These are phyloP conservation scores for Drosophila percnosoma DNA, from an alignment of 2,888 invertebrate species.

Conservation along the genomic window DNA sequence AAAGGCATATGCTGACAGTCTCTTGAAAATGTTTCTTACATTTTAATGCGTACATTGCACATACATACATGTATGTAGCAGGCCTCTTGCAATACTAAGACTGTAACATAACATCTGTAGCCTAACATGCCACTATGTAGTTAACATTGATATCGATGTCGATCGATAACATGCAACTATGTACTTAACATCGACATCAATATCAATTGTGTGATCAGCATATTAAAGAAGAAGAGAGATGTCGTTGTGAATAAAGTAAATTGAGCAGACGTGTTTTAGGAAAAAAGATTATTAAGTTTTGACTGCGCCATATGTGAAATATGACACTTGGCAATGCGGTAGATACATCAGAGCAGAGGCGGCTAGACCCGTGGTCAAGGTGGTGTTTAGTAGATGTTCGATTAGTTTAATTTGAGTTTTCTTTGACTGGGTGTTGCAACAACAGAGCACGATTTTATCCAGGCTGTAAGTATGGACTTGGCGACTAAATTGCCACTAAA, in stretches of 20 bases:
- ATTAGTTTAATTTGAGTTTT: slow-evolving; percentile 50
- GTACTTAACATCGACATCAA: too few relatives aligned
- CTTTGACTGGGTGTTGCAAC: slow-evolving; percentile 17
- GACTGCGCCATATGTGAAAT: not conserved
- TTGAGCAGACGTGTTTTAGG: too few relatives aligned
- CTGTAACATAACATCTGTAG: too few relatives aligned
- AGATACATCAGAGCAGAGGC: slow-evolving; percentile 33
- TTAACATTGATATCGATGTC: too few relatives aligned
- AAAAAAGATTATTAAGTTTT: too few relatives aligned
- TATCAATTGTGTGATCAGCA: too few relatives aligned
- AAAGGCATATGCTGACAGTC: not conserved
- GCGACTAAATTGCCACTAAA: slow-evolving; percentile 11
- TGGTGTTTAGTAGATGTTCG: slow-evolving; percentile 61
- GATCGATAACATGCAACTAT: too few relatives aligned
- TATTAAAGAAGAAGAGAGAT: too few relatives aligned
- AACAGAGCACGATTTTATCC: slow-evolving; percentile 41
- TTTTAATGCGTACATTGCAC: not conserved
- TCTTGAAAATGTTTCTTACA: not conserved
- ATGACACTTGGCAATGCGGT: not conserved
- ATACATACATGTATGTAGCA: too few relatives aligned
- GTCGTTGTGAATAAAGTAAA: too few relatives aligned
- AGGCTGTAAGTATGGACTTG: slow-evolving; percentile 35
- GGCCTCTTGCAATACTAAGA: too few relatives aligned
- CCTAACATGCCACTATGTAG: too few relatives aligned
- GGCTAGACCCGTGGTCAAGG: slow-evolving; percentile 53